Evolutionary conservation across 2,113 vertebrate species (phyloP).

Genomic region (Pachypanchax playfairii): DNA sequence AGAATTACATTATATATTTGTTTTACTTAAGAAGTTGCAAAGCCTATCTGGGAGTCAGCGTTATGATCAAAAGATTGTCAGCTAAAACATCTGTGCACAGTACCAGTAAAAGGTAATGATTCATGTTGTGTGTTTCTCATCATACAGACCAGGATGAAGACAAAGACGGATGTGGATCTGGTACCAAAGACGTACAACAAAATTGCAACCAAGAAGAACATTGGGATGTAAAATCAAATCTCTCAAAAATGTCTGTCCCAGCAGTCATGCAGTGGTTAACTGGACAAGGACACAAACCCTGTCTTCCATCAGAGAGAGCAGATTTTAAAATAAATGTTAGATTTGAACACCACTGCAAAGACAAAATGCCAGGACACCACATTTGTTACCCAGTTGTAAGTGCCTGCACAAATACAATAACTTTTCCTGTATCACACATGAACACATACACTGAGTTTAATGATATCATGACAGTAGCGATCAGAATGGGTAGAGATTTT

Average conservation of each 20-base stretch:
- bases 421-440: background rate
- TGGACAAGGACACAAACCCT: background rate
- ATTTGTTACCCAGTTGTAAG: background rate
- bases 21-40: too few species aligned
- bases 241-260: background rate
- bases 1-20: too few species aligned
- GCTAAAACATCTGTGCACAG: too few species aligned
- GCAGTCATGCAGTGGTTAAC: constrained; percentile 3
- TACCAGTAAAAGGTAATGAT: too few species aligned
- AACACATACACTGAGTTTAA: background rate
- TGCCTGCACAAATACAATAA: background rate
- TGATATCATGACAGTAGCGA: background rate
- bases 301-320: constrained; percentile 2
- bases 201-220: too few species aligned
- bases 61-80: too few species aligned
- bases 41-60: too few species aligned
- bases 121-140: too few species aligned
- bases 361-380: background rate
- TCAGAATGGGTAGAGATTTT: constrained; percentile 7
- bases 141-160: too few species aligned
- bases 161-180: too few species aligned
- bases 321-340: constrained; percentile 8
- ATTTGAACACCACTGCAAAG: background rate
- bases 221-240: background rate
- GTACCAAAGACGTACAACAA: too few species aligned